A percentile compares a stretch with the other conserved stretches of the same genome.
Evolutionary conservation across 2,888 invertebrate genomes (phyloP).

Genomic region (Philhelius pedissequus): DNA sequence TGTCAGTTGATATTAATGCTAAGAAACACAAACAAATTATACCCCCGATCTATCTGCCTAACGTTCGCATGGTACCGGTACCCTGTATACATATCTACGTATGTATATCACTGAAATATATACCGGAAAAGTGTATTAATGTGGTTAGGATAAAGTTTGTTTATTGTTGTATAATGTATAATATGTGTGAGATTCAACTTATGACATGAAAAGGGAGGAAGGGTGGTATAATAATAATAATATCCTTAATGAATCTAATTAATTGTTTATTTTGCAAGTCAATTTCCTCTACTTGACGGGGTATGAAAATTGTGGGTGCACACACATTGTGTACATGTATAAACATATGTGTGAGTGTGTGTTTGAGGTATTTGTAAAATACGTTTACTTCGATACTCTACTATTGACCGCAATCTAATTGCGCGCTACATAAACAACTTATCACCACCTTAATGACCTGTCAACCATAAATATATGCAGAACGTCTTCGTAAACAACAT

Average conservation of each 20-base stretch:
- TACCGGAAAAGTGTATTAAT: slow-evolving; percentile 18
- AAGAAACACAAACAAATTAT: not conserved
- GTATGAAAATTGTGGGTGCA: too few species aligned
- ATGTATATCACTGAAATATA: slow-evolving; percentile 1
- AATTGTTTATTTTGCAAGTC: slow-evolving; percentile 62
- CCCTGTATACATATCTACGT: too few species aligned
- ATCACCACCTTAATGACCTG: slow-evolving; percentile 63
- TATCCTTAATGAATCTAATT: slow-evolving; percentile 37
- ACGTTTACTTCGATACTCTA: slow-evolving; percentile 19
- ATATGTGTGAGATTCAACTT: not conserved
- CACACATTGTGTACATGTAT: too few species aligned
- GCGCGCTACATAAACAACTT: slow-evolving; percentile 63
- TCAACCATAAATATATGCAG: slow-evolving; percentile 62
- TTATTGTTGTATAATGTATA: not conserved
- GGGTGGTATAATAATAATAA: not conserved
- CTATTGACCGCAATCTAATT: slow-evolving; percentile 58
- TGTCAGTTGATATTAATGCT: slow-evolving; percentile 8
- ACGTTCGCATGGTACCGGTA: not conserved
- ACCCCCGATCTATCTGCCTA: not conserved
- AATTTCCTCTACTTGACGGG: slow-evolving; percentile 41
- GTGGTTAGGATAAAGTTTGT: not conserved
- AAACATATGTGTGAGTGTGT: not conserved
- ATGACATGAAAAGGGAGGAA: not conserved
- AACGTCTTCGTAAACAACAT: slow-evolving; percentile 42
- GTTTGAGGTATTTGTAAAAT: slow-evolving; percentile 15